Conservation (phyloP, 2,797 vertebrate genomes). For the Tinamus major region DNA sequence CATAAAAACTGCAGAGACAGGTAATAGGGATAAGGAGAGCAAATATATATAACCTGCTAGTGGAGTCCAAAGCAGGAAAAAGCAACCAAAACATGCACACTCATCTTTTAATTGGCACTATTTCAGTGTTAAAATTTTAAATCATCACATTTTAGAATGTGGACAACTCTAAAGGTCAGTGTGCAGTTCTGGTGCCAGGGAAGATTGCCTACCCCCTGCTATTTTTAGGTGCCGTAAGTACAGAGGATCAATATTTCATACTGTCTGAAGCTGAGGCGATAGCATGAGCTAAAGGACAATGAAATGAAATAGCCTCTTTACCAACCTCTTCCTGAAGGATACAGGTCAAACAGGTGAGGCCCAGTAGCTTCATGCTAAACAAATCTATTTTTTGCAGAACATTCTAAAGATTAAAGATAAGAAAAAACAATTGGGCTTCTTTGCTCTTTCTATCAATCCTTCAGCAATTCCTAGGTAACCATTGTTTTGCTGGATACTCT, state of each 20-base stretch:
- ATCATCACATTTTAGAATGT: neutral
- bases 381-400: neutral
- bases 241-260: slow-evolving; percentile 21
- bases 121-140: neutral
- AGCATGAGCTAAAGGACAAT: neutral
- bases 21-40: neutral
- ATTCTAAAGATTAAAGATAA: neutral
- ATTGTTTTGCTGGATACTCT: neutral
- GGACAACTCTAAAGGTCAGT: neutral
- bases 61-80: neutral
- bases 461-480: neutral
- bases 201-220: neutral
- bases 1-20: neutral
- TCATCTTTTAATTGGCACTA: neutral
- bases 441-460: neutral
- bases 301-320: neutral
- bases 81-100: neutral
- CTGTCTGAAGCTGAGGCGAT: neutral
- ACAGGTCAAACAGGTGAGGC: neutral
- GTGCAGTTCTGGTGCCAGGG: neutral
- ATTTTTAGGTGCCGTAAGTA: slow-evolving; percentile 17
- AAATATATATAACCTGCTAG: neutral
- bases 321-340: neutral
- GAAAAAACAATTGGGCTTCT: neutral
- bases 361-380: neutral